Evolutionary conservation across 2,888 invertebrate species (phyloP).

Genomic region (Latrodectus elegans): DNA sequence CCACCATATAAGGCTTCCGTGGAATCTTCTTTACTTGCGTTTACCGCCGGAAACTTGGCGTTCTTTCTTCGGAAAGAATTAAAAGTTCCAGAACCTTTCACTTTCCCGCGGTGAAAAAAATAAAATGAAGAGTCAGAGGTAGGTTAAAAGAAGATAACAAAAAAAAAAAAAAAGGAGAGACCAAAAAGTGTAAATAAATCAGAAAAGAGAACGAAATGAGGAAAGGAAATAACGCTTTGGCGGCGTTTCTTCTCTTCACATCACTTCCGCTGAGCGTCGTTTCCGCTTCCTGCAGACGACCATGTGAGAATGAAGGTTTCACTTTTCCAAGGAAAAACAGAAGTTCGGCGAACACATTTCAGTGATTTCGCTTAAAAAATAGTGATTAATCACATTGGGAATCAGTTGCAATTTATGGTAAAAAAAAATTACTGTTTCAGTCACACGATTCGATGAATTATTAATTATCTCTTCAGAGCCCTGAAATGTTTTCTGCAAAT

Average conservation of each 20-base stretch:
- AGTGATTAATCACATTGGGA: no score
- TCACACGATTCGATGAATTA: no score
- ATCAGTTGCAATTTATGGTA: no score
- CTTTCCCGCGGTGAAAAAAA: neutral
- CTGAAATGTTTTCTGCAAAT: no score
- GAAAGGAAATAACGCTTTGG: conserved; percentile 28
- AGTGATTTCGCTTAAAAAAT: no score
- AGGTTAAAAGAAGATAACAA: neutral
- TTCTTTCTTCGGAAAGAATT: neutral
- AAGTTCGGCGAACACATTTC: no score
- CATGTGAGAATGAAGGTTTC: conserved; percentile 15
- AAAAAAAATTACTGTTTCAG: no score
- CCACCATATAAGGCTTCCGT: no score
- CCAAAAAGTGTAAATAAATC: conserved; percentile 5
- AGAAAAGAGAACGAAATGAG: neutral
- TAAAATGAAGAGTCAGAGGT: neutral
- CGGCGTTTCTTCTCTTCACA: conserved; percentile 26
- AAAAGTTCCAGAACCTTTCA: conserved; percentile 1
- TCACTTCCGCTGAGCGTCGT: conserved; percentile 37
- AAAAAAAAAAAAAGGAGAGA: neutral
- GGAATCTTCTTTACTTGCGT: no score
- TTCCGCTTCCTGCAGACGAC: conserved; percentile 42
- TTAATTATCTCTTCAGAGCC: no score
- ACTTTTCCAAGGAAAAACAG: no score
- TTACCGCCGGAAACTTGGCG: no score